A percentile compares a stretch with the other conserved stretches of the same genome.
Conservation (phyloP, 2,113 vertebrate species). For the Uropsilus gracilis region DNA sequence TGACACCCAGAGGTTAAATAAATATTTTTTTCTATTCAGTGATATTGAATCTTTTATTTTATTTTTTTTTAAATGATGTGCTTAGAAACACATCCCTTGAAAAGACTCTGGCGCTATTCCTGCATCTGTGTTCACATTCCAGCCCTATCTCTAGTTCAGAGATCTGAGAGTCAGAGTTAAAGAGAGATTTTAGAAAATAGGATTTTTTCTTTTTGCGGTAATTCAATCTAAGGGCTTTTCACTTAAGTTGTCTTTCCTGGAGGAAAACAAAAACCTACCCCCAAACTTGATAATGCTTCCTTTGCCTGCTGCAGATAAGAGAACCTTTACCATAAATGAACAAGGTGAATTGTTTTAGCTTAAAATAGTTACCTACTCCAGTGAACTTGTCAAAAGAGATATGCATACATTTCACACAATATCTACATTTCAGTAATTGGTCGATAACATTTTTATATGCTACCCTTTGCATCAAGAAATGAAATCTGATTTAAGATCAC, state of each 20-base stretch:
- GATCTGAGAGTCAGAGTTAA: constrained; percentile 68
- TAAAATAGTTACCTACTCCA: background rate
- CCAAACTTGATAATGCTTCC: constrained; percentile 19
- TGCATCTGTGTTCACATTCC: constrained; percentile 65
- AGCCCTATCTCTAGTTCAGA: constrained; percentile 72
- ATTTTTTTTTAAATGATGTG: background rate
- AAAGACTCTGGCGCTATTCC: constrained; percentile 41
- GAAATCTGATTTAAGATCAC: constrained; percentile 9
- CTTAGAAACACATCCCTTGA: constrained; percentile 52
- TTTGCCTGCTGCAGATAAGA: constrained; percentile 37
- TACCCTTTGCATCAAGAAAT: background rate
- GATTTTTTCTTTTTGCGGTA: constrained; percentile 54
- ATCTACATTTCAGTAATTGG: background rate
- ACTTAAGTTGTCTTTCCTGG: constrained; percentile 60
- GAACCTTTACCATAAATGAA: background rate
- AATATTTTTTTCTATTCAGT: background rate
- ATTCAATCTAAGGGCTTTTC: constrained; percentile 60
- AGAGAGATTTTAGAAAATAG: constrained; percentile 63
- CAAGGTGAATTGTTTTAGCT: constrained; percentile 36
- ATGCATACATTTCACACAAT: constrained; percentile 8
- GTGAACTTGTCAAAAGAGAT: background rate
- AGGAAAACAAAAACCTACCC: constrained; percentile 38
- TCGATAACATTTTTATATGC: background rate
- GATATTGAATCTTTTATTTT: constrained; percentile 30
- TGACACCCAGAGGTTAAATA: constrained; percentile 11